Conservation (phyloP, 1,140 invertebrate species). For the Zaprionus lachaisei region DNA sequence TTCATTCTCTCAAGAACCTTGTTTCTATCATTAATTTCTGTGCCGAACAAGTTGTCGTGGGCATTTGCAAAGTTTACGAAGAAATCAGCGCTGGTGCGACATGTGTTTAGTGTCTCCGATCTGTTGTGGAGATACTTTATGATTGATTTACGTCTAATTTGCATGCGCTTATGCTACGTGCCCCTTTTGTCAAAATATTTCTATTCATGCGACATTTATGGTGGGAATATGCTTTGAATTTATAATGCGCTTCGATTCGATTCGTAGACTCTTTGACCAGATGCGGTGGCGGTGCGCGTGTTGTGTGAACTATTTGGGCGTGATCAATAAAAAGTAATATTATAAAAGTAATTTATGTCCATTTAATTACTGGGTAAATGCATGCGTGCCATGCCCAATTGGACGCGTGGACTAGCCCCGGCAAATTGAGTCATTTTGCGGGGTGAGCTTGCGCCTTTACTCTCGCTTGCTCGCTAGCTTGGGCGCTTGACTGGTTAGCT, state of each 20-base stretch:
- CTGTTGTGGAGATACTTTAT: constrained; percentile 33
- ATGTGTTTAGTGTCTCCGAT: constrained; percentile 40
- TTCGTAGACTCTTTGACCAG: constrained; percentile 29
- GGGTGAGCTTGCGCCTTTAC: constrained; percentile 10
- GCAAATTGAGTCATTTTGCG: constrained; percentile 63
- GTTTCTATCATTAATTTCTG: not conserved
- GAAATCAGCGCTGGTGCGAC: constrained; percentile 16
- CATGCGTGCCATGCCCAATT: constrained; percentile 40
- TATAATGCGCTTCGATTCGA: constrained; percentile 40
- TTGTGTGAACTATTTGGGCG: constrained; percentile 37
- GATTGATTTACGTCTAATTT: constrained; percentile 68
- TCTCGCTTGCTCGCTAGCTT: constrained; percentile 21
- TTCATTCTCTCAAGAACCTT: not conserved
- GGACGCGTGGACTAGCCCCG: not conserved
- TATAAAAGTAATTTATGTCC: constrained; percentile 44
- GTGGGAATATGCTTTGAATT: constrained; percentile 72
- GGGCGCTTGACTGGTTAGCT: constrained; percentile 1
- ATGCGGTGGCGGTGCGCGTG: constrained; percentile 29
- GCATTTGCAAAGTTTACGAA: not conserved
- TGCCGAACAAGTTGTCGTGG: not conserved
- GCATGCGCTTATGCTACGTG: constrained; percentile 57
- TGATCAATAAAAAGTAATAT: constrained; percentile 36
- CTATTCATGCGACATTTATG: constrained; percentile 74
- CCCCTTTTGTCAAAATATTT: constrained; percentile 60
- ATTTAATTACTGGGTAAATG: constrained; percentile 40